Evolutionary conservation across 2,113 vertebrate species (phyloP).

Genomic region (Pao palembangensis): DNA sequence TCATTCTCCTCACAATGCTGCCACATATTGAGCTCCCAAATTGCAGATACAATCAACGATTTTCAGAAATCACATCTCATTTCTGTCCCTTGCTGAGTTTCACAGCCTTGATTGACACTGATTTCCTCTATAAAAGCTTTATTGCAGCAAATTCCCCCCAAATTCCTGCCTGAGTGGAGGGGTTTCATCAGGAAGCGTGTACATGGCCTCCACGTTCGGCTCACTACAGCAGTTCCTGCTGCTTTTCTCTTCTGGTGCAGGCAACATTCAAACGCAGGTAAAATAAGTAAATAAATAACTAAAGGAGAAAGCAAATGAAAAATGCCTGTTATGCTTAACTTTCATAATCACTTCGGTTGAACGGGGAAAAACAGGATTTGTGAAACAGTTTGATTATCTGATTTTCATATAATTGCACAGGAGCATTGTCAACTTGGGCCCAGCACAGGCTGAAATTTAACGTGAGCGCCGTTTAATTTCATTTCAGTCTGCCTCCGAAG

Average conservation of each 20-base stretch:
- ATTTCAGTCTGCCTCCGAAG: neutral
- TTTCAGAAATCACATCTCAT: too few relatives aligned
- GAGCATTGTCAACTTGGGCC: too few relatives aligned
- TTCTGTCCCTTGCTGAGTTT: neutral
- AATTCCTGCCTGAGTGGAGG: slow-evolving; percentile 4
- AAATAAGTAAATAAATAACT: neutral
- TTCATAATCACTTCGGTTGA: neutral
- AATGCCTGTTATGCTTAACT: neutral
- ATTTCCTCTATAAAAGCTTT: slow-evolving; percentile 44
- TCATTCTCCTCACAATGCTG: neutral
- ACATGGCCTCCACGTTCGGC: slow-evolving; percentile 5
- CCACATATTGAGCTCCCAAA: slow-evolving; percentile 1
- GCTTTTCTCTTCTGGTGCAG: too few relatives aligned
- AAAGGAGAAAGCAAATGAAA: neutral
- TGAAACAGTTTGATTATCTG: too few relatives aligned
- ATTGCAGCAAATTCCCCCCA: slow-evolving; percentile 20
- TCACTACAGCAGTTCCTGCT: slow-evolving; percentile 10
- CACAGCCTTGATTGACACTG: slow-evolving; percentile 61
- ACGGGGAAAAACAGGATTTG: too few relatives aligned
- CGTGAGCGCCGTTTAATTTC: neutral
- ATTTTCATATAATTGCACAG: too few relatives aligned
- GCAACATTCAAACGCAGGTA: too few relatives aligned
- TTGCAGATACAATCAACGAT: neutral
- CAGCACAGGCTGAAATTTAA: neutral
- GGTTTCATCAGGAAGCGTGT: slow-evolving; percentile 17